These are phyloP conservation scores for Zaprionus lachaisei DNA, from an alignment of 1,140 invertebrate genomes.

Conservation along the genomic window DNA sequence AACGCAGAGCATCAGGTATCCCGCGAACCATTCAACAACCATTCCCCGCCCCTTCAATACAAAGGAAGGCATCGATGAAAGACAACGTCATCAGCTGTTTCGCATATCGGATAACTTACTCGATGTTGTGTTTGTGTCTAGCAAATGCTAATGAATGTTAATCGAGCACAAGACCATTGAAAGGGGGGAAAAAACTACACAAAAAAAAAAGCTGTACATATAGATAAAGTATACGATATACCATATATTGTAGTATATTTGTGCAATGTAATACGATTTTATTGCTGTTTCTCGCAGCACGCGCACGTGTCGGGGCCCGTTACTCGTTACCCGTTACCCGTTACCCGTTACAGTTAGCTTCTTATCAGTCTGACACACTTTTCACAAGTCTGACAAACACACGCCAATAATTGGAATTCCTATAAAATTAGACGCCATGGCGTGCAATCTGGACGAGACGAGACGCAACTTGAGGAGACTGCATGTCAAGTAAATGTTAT, in stretches of 20 bases:
- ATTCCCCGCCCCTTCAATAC: not conserved
- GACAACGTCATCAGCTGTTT: constrained; percentile 12
- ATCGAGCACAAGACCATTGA: constrained; percentile 37
- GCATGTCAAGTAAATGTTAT: not conserved
- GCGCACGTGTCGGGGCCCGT: constrained; percentile 21
- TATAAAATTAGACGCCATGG: constrained; percentile 9
- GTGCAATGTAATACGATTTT: constrained; percentile 2
- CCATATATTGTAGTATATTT: not conserved
- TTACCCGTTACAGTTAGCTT: constrained; percentile 10
- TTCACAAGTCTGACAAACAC: not conserved
- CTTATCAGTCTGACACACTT: constrained; percentile 30
- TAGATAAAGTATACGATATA: constrained; percentile 1
- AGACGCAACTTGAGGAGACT: not conserved
- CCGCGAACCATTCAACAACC: not conserved
- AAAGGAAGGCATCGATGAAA: not conserved
- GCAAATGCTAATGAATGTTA: constrained; percentile 49
- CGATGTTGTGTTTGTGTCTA: constrained; percentile 2
- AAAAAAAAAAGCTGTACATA: constrained; percentile 2
- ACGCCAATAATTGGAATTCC: constrained; percentile 12
- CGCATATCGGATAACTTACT: not conserved
- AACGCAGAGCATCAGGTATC: not conserved
- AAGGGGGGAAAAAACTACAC: constrained; percentile 7
- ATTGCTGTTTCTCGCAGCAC: not conserved
- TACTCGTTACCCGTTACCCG: not conserved
- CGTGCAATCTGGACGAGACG: not conserved